phyloP scores from a whole-genome alignment of 2,888 invertebrate species.

The Eristalis intricaria region DNA sequence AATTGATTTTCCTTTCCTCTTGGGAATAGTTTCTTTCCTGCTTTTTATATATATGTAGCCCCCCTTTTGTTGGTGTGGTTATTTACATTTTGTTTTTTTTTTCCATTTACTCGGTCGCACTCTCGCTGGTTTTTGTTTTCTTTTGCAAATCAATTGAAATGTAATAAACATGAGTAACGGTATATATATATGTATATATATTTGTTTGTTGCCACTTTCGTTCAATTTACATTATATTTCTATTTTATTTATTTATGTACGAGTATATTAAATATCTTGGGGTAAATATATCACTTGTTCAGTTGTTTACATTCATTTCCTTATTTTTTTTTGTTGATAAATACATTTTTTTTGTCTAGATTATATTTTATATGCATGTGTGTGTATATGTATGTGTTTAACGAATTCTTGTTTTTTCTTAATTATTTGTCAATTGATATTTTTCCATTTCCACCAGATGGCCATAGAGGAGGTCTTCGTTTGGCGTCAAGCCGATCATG shows the following conservation, averaged over 20 bases:
- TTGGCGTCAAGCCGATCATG: slow-evolving; percentile 82
- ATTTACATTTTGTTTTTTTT: slow-evolving; percentile 49
- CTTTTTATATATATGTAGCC: background rate
- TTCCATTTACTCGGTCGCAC: background rate
- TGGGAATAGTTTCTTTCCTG: background rate
- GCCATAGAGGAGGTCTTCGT: slow-evolving; percentile 82
- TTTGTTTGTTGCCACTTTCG: slow-evolving; percentile 1
- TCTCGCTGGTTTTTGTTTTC: slow-evolving; percentile 1
- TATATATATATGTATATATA: slow-evolving; percentile 54
- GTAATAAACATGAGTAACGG: slow-evolving; percentile 61
- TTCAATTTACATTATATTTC: background rate
- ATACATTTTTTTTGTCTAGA: slow-evolving; percentile 54
- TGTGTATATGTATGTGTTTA: slow-evolving; percentile 21
- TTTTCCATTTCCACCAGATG: slow-evolving; percentile 81
- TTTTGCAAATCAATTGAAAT: slow-evolving; percentile 57
- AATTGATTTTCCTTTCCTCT: background rate
- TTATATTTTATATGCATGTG: slow-evolving; percentile 31
- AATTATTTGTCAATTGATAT: slow-evolving; percentile 81
- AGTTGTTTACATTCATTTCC: slow-evolving; percentile 39
- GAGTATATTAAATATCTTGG: slow-evolving; percentile 64
- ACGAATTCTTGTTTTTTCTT: slow-evolving; percentile 30
- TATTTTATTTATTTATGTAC: slow-evolving; percentile 39
- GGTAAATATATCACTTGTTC: slow-evolving; percentile 71
- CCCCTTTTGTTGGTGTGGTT: slow-evolving; percentile 22
- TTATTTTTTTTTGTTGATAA: slow-evolving; percentile 57